A percentile compares a stretch with the other conserved stretches of the same genome.
Evolutionary conservation across 2,888 invertebrate species (phyloP).

Genomic region (Sabatieria punctata): DNA sequence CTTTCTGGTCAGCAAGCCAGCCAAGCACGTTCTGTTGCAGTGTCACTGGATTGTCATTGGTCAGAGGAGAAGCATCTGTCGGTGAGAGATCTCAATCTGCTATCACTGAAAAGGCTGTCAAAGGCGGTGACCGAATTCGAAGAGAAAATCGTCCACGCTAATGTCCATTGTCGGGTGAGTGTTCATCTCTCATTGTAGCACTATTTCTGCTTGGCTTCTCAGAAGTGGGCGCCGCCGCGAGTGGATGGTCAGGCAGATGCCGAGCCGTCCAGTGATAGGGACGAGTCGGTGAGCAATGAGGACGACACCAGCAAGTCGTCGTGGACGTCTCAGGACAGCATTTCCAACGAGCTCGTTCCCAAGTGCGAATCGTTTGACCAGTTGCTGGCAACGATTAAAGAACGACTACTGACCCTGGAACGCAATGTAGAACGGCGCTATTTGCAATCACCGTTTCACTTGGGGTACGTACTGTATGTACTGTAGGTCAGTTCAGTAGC

Average conservation of each 20-base stretch:
- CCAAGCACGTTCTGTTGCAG: no score
- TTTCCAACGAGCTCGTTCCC: no score
- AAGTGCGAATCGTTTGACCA: no score
- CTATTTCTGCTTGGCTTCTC: no score
- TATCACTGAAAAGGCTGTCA: background rate
- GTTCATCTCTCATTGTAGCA: no score
- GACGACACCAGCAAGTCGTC: slow-evolving; percentile 1
- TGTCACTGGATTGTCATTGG: no score
- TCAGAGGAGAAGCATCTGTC: background rate
- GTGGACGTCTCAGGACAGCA: background rate
- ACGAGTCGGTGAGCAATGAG: slow-evolving; percentile 1
- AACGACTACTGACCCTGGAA: slow-evolving; percentile 62
- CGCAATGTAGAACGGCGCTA: slow-evolving; percentile 79
- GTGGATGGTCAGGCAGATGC: background rate
- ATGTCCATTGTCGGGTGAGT: slow-evolving; percentile 1
- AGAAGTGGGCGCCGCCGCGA: background rate
- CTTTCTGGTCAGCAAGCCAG: no score
- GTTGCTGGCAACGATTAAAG: background rate
- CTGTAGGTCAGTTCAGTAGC: no score
- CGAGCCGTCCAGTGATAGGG: background rate
- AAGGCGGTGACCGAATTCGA: slow-evolving; percentile 1
- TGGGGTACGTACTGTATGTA: slow-evolving; percentile 31
- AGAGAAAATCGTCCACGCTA: slow-evolving; percentile 8
- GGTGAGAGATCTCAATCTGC: background rate
- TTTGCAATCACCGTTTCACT: slow-evolving; percentile 70